Evolutionary conservation across 2,113 vertebrate genomes (phyloP), one percentile per base, ranked within the genome.

Genomic region (Mustelus asterias): DNA sequence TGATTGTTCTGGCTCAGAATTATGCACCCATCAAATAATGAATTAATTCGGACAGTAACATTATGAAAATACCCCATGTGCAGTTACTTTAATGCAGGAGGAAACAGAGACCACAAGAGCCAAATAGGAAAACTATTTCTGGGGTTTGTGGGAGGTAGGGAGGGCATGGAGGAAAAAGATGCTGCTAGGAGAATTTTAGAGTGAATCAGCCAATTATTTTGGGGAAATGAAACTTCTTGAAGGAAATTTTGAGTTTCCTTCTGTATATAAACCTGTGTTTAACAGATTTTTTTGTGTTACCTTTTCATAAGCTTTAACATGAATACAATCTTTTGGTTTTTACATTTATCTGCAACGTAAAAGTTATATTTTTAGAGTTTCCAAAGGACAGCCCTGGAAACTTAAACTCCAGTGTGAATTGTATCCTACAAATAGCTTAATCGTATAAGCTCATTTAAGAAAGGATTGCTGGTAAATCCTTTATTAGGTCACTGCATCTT

Each of bases 401-500:
- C n/a, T 54, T 60, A 90, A 33, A 90, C 26, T 90, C 26, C 48
- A 60, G 48, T 13, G 14, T 54, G 48, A 90, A 60, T 54, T 33
- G 54, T 60, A 90, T 94, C 13, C 22, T 69, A n/a, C 18, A 13
- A 95, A 54, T 95, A 76, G 44, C 69, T 72, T 69, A 69, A 70
- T 16, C 60, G 22, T 44, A 70, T n/a, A 22, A 94, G 37, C 37
- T 76, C 44, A 95, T 72, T 70, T 95, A 76, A 93, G n/a, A 93
- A 93, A 93, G 94, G 94, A 48, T 95, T 95, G 94, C 94, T 95
- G 94, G 94, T 41, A 95, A 72, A 95, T 95, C 94, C 94, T 95
- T 95, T 14, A 20, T 58, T 72, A 72, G 44, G 67, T 54, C 67
- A 70, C 41, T 54, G 67, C 24, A 54, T 48, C 67, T 76, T 26